Base-by-base conservation (phyloP, 2,888 invertebrate species). In the Trichopoda pennipes region DNA sequence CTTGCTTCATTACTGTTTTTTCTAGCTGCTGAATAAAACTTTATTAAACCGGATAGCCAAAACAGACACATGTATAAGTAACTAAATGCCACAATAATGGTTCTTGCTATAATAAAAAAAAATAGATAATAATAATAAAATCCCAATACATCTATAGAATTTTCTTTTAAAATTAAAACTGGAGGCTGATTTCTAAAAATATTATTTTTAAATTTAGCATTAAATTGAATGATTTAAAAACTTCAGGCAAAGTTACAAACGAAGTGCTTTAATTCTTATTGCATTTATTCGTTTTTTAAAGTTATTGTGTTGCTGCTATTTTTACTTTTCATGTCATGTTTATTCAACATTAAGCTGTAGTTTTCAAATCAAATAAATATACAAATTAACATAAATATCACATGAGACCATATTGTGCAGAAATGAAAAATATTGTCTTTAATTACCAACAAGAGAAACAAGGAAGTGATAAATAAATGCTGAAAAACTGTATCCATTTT, bases 31-130 rank as follows among this genome's bases (percentile, higher is more conserved):
- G 17, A 16, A 16, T 47, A 56, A 35, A 74, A 58, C 56, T 74
- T 58, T 49, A 28, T 63, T 4, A 32, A 74, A n/a, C 63, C 44
- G 53, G 16, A 53, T 28, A 61, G 17, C 63, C 58, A 32, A 49
- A 42, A 60, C 47, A 74, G 21, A 35, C 16, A 49, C 17, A 28
- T n/a, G 28, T 28, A 6, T 38, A 16, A 58, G 35, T 19, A 12
- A 53, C 19, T 35, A 68, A 68, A 76, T 76, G 66, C 53, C 68
- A 68, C 28, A 53, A 55, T 69, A 53, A 69, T 55, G 53, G 53
- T 68, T 51, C 55, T 44, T 32, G 21, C 51, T 58, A 58, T 19
- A 74, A 49, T 49, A 56, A 2, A 3, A 3, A 56, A 32, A 64
- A 47, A 17, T 17, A 17, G 44, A n/a, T 44, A 14, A 17, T 2